These are phyloP conservation scores for Boulengeromyrus knoepffleri DNA, from an alignment of 2,113 vertebrate genomes.

Conservation along the genomic window DNA sequence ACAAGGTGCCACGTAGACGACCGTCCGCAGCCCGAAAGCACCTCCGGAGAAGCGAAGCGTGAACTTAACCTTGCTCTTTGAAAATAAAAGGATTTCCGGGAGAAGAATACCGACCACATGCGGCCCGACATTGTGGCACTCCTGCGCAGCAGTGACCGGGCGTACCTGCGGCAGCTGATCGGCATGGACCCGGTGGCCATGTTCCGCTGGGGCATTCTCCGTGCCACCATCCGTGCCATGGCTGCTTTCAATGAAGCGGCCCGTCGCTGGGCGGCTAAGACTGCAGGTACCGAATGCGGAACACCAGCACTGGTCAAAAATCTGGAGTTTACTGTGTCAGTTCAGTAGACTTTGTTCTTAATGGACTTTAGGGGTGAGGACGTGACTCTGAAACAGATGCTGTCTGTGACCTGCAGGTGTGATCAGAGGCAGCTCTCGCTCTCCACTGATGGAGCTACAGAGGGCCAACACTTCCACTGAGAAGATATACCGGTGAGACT, in stretches of 20 bases:
- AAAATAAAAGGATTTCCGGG: conserved; percentile 80
- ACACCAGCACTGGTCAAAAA: neutral
- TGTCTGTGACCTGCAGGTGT: conserved; percentile 55
- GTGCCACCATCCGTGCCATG: conserved; percentile 73
- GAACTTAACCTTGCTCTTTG: neutral
- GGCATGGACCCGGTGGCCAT: conserved; percentile 94
- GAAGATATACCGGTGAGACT: conserved; percentile 85
- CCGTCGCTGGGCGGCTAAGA: conserved; percentile 66
- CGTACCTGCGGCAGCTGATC: conserved; percentile 84
- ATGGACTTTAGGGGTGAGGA: neutral
- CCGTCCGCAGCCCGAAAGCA: neutral
- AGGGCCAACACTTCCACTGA: conserved; percentile 69
- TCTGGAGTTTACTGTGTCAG: too few relatives aligned
- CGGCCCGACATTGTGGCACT: conserved; percentile 89
- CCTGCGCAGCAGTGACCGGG: conserved; percentile 84
- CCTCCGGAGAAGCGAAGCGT: neutral
- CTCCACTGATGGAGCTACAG: conserved; percentile 76
- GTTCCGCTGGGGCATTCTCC: conserved; percentile 91
- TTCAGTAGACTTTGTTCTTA: neutral
- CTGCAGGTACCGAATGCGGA: conserved; percentile 55
- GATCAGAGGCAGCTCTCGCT: conserved; percentile 60
- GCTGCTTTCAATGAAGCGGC: conserved; percentile 83
- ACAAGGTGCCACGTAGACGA: neutral
- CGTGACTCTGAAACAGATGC: neutral
- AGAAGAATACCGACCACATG: conserved; percentile 99